phyloP scores from a whole-genome alignment of 1,140 invertebrate species.

The Heliconius melpomene region DNA sequence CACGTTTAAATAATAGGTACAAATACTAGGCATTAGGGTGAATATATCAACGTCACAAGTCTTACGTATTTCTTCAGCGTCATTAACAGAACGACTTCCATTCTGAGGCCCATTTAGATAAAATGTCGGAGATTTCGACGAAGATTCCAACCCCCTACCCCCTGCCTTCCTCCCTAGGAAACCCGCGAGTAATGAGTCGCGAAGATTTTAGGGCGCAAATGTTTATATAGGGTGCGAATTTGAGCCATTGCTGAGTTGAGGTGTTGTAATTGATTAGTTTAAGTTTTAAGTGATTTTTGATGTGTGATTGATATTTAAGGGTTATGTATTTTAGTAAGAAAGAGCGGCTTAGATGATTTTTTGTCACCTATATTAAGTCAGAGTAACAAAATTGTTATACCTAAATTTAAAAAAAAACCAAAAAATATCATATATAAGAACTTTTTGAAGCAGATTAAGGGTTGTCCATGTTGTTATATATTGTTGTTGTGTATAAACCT shows the following conservation, averaged over 20 bases:
- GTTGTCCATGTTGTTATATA: no score
- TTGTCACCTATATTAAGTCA: no score
- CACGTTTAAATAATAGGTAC: conserved; percentile 26
- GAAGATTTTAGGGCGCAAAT: conserved; percentile 78
- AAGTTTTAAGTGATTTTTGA: conserved; percentile 13
- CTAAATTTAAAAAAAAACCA: no score
- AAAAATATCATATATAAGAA: no score
- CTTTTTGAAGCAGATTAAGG: no score
- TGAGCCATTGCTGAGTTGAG: conserved; percentile 41
- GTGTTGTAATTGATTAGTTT: conserved; percentile 40
- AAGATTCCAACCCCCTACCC: conserved; percentile 53
- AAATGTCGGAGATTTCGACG: conserved; percentile 79
- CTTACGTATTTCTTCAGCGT: conserved; percentile 74
- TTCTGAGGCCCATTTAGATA: conserved; percentile 79
- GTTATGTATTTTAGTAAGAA: no score
- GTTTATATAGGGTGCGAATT: conserved; percentile 78
- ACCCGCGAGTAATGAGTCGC: conserved; percentile 74
- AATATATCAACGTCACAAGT: conserved; percentile 62
- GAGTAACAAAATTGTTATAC: no score
- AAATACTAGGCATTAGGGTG: conserved; percentile 31
- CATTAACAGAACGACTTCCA: conserved; percentile 76
- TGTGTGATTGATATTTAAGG: no score
- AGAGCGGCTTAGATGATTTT: no score
- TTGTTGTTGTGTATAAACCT: no score
- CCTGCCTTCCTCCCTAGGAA: conserved; percentile 34